phyloP scores from a whole-genome alignment of 1,140 invertebrate genomes.

The Eumeta japonica region DNA sequence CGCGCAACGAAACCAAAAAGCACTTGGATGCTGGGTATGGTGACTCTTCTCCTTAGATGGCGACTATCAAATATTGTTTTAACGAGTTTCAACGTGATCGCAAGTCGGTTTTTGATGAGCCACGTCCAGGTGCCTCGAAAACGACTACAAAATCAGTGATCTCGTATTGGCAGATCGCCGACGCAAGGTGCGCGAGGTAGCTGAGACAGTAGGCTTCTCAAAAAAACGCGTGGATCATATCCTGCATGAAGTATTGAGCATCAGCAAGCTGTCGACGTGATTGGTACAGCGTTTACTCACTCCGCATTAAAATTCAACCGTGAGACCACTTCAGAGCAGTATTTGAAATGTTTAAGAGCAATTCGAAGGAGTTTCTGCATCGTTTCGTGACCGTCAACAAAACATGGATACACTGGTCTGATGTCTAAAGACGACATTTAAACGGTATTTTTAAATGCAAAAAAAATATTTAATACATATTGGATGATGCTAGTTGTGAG shows the following conservation, averaged over 20 bases:
- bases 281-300: conserved; percentile 29
- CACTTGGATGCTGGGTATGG: conserved; percentile 14
- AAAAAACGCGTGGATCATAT: conserved; percentile 19
- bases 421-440: too few species aligned
- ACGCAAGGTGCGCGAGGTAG: conserved; percentile 23
- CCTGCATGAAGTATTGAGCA: too few species aligned
- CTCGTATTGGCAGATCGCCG: conserved; percentile 20
- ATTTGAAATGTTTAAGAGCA: conserved; percentile 30
- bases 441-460: too few species aligned
- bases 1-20: too few species aligned
- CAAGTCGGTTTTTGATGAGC: conserved; percentile 22
- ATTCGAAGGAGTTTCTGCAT: conserved; percentile 27
- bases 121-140: conserved; percentile 19
- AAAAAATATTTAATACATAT: too few species aligned
- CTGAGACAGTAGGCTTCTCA: conserved; percentile 19
- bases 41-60: conserved; percentile 22
- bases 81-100: conserved; percentile 27
- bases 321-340: conserved; percentile 21
- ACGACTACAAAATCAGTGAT: conserved; percentile 21
- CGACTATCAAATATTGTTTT: conserved; percentile 23
- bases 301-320: conserved; percentile 24
- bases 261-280: conserved; percentile 20
- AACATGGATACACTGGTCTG: too few species aligned
- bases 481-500: too few species aligned
- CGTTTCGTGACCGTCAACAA: too few species aligned